Evolutionary conservation across 2,888 invertebrate species (phyloP).

Genomic region (Biston stratarius): DNA sequence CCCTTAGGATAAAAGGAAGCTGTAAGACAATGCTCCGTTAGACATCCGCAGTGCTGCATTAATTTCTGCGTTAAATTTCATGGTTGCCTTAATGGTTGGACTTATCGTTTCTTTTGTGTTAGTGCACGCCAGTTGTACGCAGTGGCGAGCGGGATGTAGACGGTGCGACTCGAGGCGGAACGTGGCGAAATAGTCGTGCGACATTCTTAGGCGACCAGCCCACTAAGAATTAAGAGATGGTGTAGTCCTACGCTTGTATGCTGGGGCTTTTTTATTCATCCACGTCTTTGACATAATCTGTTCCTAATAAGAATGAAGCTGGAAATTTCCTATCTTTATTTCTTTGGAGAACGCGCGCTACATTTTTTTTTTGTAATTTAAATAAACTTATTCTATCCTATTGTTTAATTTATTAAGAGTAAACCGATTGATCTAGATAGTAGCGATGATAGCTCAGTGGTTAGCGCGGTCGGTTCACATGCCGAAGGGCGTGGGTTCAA

Average conservation of each 20-base stretch:
- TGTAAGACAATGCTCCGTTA: conserved; percentile 31
- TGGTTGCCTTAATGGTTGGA: conserved; percentile 62
- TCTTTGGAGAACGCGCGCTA: too few species aligned
- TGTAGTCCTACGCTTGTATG: not conserved
- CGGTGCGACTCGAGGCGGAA: conserved; percentile 6
- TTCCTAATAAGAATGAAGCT: too few species aligned
- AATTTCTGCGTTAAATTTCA: conserved; percentile 63
- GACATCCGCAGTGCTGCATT: conserved; percentile 50
- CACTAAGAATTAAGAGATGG: not conserved
- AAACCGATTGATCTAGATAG: too few species aligned
- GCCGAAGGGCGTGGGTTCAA: too few species aligned
- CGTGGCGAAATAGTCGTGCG: not conserved
- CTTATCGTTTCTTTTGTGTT: conserved; percentile 71
- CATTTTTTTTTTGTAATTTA: too few species aligned
- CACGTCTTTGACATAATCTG: too few species aligned
- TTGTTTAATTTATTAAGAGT: too few species aligned
- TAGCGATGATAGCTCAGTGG: too few species aligned
- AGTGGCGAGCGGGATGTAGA: conserved; percentile 35
- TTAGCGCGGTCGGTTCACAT: too few species aligned
- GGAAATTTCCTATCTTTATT: too few species aligned
- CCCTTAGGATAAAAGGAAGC: conserved; percentile 20
- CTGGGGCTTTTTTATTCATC: too few species aligned
- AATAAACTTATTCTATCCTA: too few species aligned
- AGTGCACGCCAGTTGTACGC: conserved; percentile 57
- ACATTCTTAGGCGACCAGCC: not conserved